Base-by-base conservation (phyloP, 2,797 vertebrate species). In the Champsocephalus esox region DNA sequence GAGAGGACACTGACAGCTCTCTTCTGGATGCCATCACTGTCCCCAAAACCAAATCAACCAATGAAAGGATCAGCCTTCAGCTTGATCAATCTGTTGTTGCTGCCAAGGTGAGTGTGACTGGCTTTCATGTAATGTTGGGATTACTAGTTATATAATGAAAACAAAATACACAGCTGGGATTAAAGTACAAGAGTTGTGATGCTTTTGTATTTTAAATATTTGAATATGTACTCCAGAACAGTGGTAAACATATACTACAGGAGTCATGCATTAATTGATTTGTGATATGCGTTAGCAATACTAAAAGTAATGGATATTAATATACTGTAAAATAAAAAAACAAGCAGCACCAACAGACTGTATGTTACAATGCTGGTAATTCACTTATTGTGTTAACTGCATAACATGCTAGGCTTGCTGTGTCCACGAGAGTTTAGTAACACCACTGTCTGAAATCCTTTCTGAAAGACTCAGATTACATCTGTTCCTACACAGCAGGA, bases 401-500 rank as follows among this genome's bases (percentile, higher is more conserved):
- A 54, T 21, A 3, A 11, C 62, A 61, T 56, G 1, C 8, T 41
- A 43, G 12, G 52, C 19, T 69, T 17, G 51, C 9, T 65, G 11
- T 16, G 10, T 3, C n/a, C 21, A 58, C 32, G 21, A 60, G 52
- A 66, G 49, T 4, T 38, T 2, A 66, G 32, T 54, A 54, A 46
- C 48, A 16, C 49, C 57, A 66, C 61, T 64, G 59, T 59, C 17
- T 43, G 16, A 78, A 66, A 60, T 56, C 21, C 61, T 28, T 38
- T 38, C 34, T 63, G 21, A 77, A 77, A 77, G 13, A 64, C 45
- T 54, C 19, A 70, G 32, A 65, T 69, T 54, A 49, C 62, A 62
- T 24, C 1, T 61, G 55, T 67, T 77, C 64, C 69, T 70, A 80
- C 9, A 67, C 75, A 65, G 85, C 81, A 77, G 81, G 81, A 85